Conservation (phyloP, 2,888 invertebrate species). For the Drosophila austrosaltans region DNA sequence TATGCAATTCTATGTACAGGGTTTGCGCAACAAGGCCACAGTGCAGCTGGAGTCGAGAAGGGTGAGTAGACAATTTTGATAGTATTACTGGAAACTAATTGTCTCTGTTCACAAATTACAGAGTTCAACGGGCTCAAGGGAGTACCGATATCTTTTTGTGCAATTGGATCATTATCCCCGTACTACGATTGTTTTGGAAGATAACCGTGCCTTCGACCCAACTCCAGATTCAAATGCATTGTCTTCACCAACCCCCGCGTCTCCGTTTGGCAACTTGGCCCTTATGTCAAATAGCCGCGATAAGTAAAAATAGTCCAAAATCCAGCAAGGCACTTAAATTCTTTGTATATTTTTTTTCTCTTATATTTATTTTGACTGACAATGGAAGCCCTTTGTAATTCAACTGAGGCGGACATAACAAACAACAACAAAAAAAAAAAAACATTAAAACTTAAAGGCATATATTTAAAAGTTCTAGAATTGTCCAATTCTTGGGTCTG, state of each 20-base stretch:
- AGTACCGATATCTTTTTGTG: constrained; percentile 92
- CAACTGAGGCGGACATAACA: not conserved
- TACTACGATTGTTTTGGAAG: constrained; percentile 90
- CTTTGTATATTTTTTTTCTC: constrained; percentile 63
- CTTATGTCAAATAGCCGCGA: constrained; percentile 64
- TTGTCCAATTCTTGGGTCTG: not conserved
- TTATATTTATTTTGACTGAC: constrained; percentile 70
- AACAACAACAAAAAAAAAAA: constrained; percentile 7
- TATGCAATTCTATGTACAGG: constrained; percentile 96
- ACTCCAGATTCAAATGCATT: constrained; percentile 31
- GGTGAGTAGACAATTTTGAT: constrained; percentile 83
- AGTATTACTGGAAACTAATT: constrained; percentile 47
- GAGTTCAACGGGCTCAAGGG: constrained; percentile 90
- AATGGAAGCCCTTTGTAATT: constrained; percentile 17
- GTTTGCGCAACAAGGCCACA: constrained; percentile 90
- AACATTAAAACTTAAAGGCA: constrained; percentile 5
- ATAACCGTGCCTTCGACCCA: constrained; percentile 86
- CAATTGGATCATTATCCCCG: constrained; percentile 91
- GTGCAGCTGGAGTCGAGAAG: constrained; percentile 94
- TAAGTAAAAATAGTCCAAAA: constrained; percentile 45
- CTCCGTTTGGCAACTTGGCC: constrained; percentile 54
- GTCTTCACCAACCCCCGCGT: constrained; percentile 19
- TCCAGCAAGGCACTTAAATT: constrained; percentile 49
- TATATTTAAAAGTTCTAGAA: not conserved
- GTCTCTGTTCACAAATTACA: constrained; percentile 74